A percentile compares a stretch with the other conserved stretches of the same genome.
These are phyloP conservation scores for Tiliqua scincoides DNA, from an alignment of 2,113 vertebrate species.

Conservation along the genomic window DNA sequence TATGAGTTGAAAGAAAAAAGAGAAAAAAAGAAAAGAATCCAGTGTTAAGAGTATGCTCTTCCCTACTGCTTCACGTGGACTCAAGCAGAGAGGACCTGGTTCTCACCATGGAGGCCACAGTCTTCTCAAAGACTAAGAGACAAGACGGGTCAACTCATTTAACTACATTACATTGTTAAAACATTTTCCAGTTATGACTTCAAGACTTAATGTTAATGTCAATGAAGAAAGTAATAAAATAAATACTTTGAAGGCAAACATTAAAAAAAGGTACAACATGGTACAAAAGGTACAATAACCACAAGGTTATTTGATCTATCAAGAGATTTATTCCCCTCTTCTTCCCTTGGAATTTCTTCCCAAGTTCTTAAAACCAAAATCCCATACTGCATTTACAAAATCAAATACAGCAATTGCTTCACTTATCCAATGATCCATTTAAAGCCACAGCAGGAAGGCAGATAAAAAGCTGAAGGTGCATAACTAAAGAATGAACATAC, in stretches of 20 bases:
- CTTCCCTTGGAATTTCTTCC: too few relatives aligned
- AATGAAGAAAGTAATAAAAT: slow-evolving; percentile 2
- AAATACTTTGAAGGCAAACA: background rate
- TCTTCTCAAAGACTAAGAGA: background rate
- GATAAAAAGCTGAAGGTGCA: slow-evolving; percentile 39
- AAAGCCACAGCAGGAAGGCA: slow-evolving; percentile 36
- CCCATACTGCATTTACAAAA: slow-evolving; percentile 20
- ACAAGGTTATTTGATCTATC: background rate
- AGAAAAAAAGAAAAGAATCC: too few relatives aligned
- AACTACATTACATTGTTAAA: background rate
- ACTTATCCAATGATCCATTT: slow-evolving; percentile 35
- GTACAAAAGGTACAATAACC: too few relatives aligned
- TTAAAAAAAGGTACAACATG: background rate
- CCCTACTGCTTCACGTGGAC: too few relatives aligned
- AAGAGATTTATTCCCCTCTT: background rate
- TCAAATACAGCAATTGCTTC: slow-evolving; percentile 24
- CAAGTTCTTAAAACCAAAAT: slow-evolving; percentile 39
- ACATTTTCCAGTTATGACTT: background rate
- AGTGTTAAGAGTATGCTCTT: too few relatives aligned
- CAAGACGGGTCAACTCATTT: background rate
- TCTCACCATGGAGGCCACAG: too few relatives aligned
- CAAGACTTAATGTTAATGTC: background rate
- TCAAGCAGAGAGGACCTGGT: too few relatives aligned
- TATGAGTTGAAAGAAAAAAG: too few relatives aligned
- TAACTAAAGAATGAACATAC: slow-evolving; percentile 29